Evolutionary conservation across 2,888 invertebrate genomes (phyloP), one percentile per base, ranked within the genome.

Genomic region (Cordilura impudica): DNA sequence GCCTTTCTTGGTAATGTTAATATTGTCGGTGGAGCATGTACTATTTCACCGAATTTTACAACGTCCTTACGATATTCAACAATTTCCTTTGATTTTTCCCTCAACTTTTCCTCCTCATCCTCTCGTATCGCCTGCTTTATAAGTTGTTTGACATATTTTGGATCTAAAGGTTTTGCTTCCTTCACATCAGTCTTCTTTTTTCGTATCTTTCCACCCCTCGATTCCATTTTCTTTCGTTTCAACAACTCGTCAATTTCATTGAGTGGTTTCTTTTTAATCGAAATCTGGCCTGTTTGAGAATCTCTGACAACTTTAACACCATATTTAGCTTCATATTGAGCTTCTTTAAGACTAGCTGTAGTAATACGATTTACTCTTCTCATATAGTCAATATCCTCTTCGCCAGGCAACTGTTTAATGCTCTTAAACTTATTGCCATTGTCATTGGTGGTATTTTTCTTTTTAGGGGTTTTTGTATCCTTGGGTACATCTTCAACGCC

Each of bases 31-130:
- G 96, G 96, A 61, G 92, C 94, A 88, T 94, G 93, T 2, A 91
- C 93, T 60, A 93, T 91, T 86, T 95, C 96, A 0, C 96, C 96
- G 90, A 96, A 96, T 85, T 91, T 87, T 19, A 96, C 91, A 54
- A 91, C 90, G 88, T 96, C 96, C 83, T 90, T 91, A 76, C 89
- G 89, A 85, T 92, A 92, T 61, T 93, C 92, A 39, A 91, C 89
- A 1, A 86, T 81, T 71, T 79, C 71, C n/a, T 35, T 56, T 18
- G 56, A 18, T 67, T 87, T 84, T 19, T 88, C 85, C 45, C 88
- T 83, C 58, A 85, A 66, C 58, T 83, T 85, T 82, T 88, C 86
- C 54, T 86, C 83, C 2, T 87, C 85, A 8, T 86, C 84, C 73
- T 89, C 88, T 43, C 83, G 84, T 21, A 86, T 85, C 6, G 88